A percentile compares a stretch with the other conserved stretches of the same genome.
Evolutionary conservation across 1,140 invertebrate genomes (phyloP).

Genomic region (Mercenaria mercenaria): DNA sequence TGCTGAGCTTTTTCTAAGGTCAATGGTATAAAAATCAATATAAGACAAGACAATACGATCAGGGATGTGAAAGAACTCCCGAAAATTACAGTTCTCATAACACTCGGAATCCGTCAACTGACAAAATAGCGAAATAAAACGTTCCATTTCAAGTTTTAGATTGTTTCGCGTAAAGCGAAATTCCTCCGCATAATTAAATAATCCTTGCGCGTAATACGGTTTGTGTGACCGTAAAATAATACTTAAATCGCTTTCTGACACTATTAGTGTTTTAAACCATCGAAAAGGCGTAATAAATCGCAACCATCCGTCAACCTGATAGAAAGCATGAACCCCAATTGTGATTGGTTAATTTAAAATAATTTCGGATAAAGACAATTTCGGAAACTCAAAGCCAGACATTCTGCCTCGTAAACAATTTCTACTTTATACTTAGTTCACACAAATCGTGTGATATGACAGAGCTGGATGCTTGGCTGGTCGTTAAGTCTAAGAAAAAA

Average conservation of each 20-base stretch:
- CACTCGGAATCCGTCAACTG: constrained; percentile 19
- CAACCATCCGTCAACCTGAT: constrained; percentile 37
- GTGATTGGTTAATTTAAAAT: constrained; percentile 48
- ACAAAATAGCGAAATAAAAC: constrained; percentile 40
- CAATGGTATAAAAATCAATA: constrained; percentile 34
- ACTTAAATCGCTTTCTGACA: constrained; percentile 49
- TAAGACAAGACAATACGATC: constrained; percentile 9
- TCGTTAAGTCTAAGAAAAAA: constrained; percentile 34
- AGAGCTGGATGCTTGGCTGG: constrained; percentile 36
- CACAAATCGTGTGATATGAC: constrained; percentile 53
- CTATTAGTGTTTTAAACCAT: constrained; percentile 47
- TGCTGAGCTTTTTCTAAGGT: constrained; percentile 31
- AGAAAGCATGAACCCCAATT: constrained; percentile 39
- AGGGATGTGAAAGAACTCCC: constrained; percentile 21
- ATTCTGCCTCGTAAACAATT: constrained; percentile 50
- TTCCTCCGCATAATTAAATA: constrained; percentile 53
- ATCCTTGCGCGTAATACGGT: constrained; percentile 39
- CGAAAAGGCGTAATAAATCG: constrained; percentile 49
- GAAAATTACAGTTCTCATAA: constrained; percentile 46
- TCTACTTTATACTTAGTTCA: constrained; percentile 56
- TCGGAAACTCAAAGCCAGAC: constrained; percentile 42
- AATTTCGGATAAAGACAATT: constrained; percentile 39
- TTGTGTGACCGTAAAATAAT: constrained; percentile 52
- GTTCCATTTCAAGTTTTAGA: constrained; percentile 51
- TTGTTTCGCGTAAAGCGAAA: constrained; percentile 49